phyloP scores from a whole-genome alignment of 2,113 vertebrate genomes.

The Pygoscelis antarcticus region DNA sequence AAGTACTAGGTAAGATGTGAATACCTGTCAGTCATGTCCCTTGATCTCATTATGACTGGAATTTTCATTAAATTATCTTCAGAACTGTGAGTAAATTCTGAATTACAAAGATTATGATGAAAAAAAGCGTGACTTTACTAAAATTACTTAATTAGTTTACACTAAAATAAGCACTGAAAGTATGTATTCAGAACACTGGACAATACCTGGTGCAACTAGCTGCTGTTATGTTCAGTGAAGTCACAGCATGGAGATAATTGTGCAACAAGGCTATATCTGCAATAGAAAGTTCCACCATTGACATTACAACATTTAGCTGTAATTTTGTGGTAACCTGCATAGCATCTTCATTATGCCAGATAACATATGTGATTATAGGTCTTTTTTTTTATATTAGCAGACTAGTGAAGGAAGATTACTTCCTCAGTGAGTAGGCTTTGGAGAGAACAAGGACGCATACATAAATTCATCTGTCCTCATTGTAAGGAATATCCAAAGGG shows the following conservation, averaged over 20 bases:
- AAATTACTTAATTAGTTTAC: neutral
- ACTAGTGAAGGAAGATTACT: neutral
- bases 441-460: neutral
- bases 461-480: neutral
- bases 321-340: neutral
- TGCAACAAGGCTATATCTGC: neutral
- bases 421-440: neutral
- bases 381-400: neutral
- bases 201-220: neutral
- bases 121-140: neutral
- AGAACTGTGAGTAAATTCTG: neutral
- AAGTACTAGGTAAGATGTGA: neutral
- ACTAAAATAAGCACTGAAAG: neutral
- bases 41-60: neutral
- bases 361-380: neutral
- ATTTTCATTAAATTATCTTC: neutral
- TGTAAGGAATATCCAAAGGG: neutral
- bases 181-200: neutral
- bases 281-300: neutral
- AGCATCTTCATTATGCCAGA: neutral
- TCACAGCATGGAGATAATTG: neutral
- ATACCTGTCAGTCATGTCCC: neutral
- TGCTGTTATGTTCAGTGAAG: neutral
- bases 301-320: neutral
- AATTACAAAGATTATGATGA: neutral